Percentiles rank a stretch among this genome's conserved stretches.
Conservation (phyloP, 2,888 invertebrate genomes). For the Polietes domitor region DNA sequence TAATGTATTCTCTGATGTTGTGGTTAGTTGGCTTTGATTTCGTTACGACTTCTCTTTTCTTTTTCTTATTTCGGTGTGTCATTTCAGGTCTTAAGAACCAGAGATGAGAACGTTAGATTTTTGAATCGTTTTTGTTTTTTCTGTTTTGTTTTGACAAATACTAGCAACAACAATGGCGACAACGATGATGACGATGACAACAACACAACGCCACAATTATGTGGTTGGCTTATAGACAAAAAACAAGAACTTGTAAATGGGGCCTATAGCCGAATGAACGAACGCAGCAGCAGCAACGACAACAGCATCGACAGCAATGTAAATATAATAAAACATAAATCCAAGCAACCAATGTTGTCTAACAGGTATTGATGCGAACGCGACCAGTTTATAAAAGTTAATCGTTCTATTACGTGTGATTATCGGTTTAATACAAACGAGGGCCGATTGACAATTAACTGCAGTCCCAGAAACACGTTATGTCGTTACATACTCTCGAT, state of each 20-base stretch:
- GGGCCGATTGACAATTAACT: not conserved
- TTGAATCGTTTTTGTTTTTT: not conserved
- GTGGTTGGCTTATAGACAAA: not conserved
- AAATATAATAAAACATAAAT: constrained; percentile 41
- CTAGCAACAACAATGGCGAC: not conserved
- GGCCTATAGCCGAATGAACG: not conserved
- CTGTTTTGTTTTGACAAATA: constrained; percentile 16
- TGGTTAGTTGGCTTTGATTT: constrained; percentile 32
- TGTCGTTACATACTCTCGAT: no score
- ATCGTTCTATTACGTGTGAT: constrained; percentile 45
- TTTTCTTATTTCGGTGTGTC: constrained; percentile 3
- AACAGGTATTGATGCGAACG: constrained; percentile 53
- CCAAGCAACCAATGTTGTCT: constrained; percentile 38
- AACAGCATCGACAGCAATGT: not conserved
- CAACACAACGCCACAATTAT: constrained; percentile 1
- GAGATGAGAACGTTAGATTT: constrained; percentile 18
- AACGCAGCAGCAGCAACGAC: not conserved
- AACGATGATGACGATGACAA: not conserved
- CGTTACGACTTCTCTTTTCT: constrained; percentile 8
- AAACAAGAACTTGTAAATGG: not conserved
- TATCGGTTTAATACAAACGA: not conserved
- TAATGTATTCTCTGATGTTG: constrained; percentile 33
- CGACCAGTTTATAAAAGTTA: constrained; percentile 46
- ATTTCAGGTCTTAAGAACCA: constrained; percentile 25
- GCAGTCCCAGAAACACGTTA: no score